These are phyloP conservation scores for Ifrita kowaldi DNA, from an alignment of 2,113 vertebrate species.

Conservation along the genomic window DNA sequence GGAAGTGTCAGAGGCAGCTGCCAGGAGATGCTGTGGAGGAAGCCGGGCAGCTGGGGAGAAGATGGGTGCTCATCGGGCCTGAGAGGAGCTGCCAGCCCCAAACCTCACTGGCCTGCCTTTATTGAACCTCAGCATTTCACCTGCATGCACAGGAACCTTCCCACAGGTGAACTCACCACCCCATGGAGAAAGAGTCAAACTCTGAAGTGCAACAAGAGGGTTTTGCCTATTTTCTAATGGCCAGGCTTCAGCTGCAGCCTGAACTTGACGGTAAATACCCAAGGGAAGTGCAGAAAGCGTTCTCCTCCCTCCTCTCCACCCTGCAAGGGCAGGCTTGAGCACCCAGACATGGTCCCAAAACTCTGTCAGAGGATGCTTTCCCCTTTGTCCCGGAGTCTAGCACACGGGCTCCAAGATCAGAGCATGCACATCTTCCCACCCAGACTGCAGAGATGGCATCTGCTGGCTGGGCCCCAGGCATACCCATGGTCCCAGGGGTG, in stretches of 20 bases:
- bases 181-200: background rate
- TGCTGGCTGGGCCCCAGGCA: background rate
- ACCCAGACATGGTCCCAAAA: background rate
- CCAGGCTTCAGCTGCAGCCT: background rate
- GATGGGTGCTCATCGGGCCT: accelerated
- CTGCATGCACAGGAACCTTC: background rate
- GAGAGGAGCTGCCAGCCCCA: background rate
- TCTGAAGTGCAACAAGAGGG: background rate
- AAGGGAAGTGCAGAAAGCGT: background rate
- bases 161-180: background rate
- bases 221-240: background rate
- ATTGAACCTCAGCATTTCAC: background rate
- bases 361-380: background rate
- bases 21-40: background rate
- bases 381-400: background rate
- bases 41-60: background rate
- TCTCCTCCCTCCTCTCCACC: background rate
- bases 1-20: background rate
- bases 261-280: background rate
- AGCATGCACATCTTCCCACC: accelerated
- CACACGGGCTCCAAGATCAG: accelerated
- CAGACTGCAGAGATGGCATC: background rate
- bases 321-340: background rate
- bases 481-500: accelerated
- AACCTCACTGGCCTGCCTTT: background rate